phyloP scores from a whole-genome alignment of 1,140 invertebrate species.

The Cecropterus lyciades region DNA sequence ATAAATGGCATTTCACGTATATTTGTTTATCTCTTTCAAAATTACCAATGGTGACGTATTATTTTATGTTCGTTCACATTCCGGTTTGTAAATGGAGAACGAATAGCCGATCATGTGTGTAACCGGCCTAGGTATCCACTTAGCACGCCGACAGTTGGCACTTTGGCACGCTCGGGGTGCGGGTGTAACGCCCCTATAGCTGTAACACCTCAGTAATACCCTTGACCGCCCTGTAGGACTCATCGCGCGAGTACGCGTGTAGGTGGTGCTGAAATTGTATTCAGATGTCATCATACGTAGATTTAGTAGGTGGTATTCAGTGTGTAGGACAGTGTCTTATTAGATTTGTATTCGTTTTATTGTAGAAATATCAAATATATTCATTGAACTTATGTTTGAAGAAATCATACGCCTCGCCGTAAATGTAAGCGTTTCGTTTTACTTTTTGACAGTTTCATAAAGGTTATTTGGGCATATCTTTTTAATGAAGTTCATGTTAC shows the following conservation, averaged over 20 bases:
- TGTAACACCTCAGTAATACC: conserved; percentile 18
- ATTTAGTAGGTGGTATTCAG: conserved; percentile 5
- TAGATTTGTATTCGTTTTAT: not conserved
- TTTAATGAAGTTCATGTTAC: too few species aligned
- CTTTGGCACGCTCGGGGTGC: conserved; percentile 16
- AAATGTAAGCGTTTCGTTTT: conserved; percentile 1
- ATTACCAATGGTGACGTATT: not conserved
- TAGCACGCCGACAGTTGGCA: conserved; percentile 17
- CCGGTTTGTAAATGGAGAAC: conserved; percentile 3
- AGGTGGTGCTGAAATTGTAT: conserved; percentile 21
- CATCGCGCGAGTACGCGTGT: conserved; percentile 16
- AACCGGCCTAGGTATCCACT: conserved; percentile 3
- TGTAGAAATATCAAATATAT: not conserved
- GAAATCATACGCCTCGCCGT: conserved; percentile 22
- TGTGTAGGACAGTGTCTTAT: not conserved
- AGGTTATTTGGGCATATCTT: too few species aligned
- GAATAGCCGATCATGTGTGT: conserved; percentile 2
- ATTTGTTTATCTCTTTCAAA: too few species aligned
- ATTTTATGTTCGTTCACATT: not conserved
- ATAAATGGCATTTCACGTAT: too few species aligned
- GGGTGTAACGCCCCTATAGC: conserved; percentile 16
- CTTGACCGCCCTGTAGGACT: conserved; percentile 28
- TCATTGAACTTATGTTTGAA: conserved; percentile 10
- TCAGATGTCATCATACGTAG: conserved; percentile 15
- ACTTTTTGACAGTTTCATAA: too few species aligned